Evolutionary conservation across 2,113 vertebrate genomes (phyloP), one percentile per base, ranked within the genome.

Genomic region (Poeciliopsis prolifica): DNA sequence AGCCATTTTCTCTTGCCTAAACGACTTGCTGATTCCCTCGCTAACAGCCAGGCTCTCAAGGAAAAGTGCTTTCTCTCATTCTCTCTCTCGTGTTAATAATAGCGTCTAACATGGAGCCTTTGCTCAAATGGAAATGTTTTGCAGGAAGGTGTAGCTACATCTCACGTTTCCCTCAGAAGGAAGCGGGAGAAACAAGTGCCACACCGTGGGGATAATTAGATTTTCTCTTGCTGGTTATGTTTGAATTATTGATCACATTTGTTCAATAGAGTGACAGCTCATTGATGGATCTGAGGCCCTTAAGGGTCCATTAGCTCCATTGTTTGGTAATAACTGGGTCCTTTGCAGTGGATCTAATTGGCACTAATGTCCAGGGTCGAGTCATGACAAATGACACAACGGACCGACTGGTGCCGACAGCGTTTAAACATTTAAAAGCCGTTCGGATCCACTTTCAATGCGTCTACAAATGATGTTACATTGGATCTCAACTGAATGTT

Each of bases 61-160:
- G 73, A 79, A 81, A 78, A 86, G 75, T 85, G 78, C 77, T 79
- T 35, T 65, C 70, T 65, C 70, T 54, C 51, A 9, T 26, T 30
- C 61, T 54, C 35, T 81, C 33, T 78, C 84, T 28, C 30, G 61
- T 26, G 33, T 77, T 85, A 87, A 86, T n/a, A 90, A 88, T 86
- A 88, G 79, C 68, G 60, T 65, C 77, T 80, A 70, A 66, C 77
- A 75, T 82, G 77, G 68, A 40, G 86, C 87, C 72, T 76, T 76
- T 40, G 65, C 29, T 68, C 79, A 88, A 87, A 91, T 88, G 78
- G 77, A 88, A 83, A 82, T 83, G 83, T 82, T 91, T 83, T 86
- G 77, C 78, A 58, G 17, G 28, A 65, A 77, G 42, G 68, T 81
- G 70, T 80, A 29, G 58, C n/a, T 62, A 65, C 40, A 54, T 73